A percentile compares a stretch with the other conserved stretches of the same genome.
These are phyloP conservation scores for Conomelus anceps DNA, from an alignment of 2,888 invertebrate genomes.

Conservation along the genomic window DNA sequence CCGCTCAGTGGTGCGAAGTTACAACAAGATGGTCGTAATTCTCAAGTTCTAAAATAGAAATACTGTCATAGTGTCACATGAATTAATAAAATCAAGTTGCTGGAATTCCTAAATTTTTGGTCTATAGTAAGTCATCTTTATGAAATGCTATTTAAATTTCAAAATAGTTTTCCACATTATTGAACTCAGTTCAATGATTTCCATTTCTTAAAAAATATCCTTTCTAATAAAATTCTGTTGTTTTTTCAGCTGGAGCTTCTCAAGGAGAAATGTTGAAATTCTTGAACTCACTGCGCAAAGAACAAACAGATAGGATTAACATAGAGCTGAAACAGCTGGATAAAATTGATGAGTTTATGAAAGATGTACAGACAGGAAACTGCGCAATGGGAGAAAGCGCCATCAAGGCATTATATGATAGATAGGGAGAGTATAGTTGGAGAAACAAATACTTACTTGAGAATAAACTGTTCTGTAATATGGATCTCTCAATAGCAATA, in stretches of 20 bases:
- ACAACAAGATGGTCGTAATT: no score
- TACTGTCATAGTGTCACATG: no score
- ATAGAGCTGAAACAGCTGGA: conserved; percentile 2
- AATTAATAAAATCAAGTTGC: no score
- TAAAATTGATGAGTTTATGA: conserved; percentile 2
- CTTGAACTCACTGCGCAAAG: conserved; percentile 5
- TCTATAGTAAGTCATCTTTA: no score
- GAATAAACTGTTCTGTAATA: neutral
- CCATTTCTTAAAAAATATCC: no score
- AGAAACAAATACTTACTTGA: neutral
- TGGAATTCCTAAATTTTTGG: no score
- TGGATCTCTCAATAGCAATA: no score
- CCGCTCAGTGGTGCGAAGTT: no score
- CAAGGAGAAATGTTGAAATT: neutral
- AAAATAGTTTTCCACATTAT: no score
- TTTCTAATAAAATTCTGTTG: neutral
- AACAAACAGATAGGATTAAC: conserved; percentile 1
- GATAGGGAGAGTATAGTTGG: neutral
- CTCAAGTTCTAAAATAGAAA: no score
- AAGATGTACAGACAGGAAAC: neutral
- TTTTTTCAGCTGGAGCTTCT: neutral
- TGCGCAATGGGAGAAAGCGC: neutral
- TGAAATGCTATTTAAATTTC: no score
- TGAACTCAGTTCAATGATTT: no score
- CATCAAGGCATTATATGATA: neutral